Evolutionary conservation across 2,888 invertebrate species (phyloP).

Genomic region (Nineta flava): DNA sequence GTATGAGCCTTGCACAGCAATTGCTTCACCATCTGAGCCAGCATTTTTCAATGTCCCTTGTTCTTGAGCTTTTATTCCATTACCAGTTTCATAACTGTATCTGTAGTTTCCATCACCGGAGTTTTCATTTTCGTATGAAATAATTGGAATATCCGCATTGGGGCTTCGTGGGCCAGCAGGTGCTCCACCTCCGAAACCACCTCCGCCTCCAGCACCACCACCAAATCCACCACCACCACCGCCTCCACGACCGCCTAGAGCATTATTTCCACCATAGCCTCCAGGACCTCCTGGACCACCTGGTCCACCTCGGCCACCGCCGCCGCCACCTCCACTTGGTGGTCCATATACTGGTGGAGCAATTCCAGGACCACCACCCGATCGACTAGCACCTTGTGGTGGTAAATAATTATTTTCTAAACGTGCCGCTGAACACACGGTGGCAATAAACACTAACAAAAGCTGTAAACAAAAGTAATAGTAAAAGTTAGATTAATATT

Average conservation of each 20-base stretch:
- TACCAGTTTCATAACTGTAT: conserved; percentile 57
- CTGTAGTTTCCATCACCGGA: conserved; percentile 31
- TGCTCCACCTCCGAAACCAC: conserved; percentile 7
- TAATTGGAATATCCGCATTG: conserved; percentile 19
- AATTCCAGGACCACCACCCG: conserved; percentile 4
- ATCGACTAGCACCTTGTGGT: conserved; percentile 1
- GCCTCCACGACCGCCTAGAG: background rate
- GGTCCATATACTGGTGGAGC: conserved; percentile 3
- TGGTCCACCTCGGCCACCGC: background rate
- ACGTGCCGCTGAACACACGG: conserved; percentile 3
- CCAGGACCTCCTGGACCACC: background rate
- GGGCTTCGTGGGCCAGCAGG: conserved; percentile 9
- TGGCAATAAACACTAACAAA: background rate
- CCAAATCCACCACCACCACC: background rate
- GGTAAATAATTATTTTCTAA: conserved; percentile 7
- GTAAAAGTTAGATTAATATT: no score
- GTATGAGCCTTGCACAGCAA: conserved; percentile 42
- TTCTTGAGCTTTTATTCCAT: conserved; percentile 59
- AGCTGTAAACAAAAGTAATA: conserved; percentile 1
- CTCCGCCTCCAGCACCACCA: background rate
- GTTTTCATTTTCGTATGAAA: conserved; percentile 26
- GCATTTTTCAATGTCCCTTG: conserved; percentile 55
- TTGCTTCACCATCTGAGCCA: conserved; percentile 38
- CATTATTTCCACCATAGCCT: background rate
- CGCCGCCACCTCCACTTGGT: background rate